Percentiles rank a stretch among this genome's conserved stretches.
Evolutionary conservation across 2,888 invertebrate species (phyloP).

Genomic region (Mechanitis messenoides): DNA sequence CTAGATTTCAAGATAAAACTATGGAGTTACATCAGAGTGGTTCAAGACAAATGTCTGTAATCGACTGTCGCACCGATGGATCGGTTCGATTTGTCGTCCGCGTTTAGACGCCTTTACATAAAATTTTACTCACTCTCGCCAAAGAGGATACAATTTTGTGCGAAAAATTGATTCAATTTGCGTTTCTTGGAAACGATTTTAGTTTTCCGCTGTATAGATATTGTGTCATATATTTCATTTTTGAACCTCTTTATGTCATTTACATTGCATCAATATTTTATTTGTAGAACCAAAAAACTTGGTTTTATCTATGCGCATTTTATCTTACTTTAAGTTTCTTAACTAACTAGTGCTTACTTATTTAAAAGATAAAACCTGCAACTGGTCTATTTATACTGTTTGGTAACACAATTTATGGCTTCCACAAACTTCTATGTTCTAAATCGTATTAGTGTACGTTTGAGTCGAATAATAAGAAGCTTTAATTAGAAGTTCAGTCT

Average conservation of each 20-base stretch:
- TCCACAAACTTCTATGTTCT: slow-evolving; percentile 16
- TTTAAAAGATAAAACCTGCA: slow-evolving; percentile 5
- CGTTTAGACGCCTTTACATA: slow-evolving; percentile 20
- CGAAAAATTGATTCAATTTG: slow-evolving; percentile 66
- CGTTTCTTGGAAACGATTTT: slow-evolving; percentile 57
- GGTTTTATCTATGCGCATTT: neutral
- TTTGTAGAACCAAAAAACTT: neutral
- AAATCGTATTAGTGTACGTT: slow-evolving; percentile 23
- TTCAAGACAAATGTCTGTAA: slow-evolving; percentile 11
- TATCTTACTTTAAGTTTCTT: neutral
- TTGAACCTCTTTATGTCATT: slow-evolving; percentile 5
- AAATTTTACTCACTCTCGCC: slow-evolving; percentile 13
- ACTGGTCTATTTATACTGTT: slow-evolving; percentile 1
- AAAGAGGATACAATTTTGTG: slow-evolving; percentile 50
- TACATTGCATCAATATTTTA: neutral
- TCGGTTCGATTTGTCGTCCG: slow-evolving; percentile 22
- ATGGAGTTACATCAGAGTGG: slow-evolving; percentile 9
- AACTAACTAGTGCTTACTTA: slow-evolving; percentile 5
- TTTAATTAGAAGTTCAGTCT: slow-evolving; percentile 21
- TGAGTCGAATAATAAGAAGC: slow-evolving; percentile 26
- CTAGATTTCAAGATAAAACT: slow-evolving; percentile 10
- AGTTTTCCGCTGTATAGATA: slow-evolving; percentile 32
- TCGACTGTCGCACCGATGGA: slow-evolving; percentile 17
- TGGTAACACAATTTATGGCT: slow-evolving; percentile 17
- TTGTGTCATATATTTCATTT: slow-evolving; percentile 22